A percentile compares a stretch with the other conserved stretches of the same genome.
Evolutionary conservation across 2,888 invertebrate species (phyloP).

Genomic region (Megalurothrips usitatus): DNA sequence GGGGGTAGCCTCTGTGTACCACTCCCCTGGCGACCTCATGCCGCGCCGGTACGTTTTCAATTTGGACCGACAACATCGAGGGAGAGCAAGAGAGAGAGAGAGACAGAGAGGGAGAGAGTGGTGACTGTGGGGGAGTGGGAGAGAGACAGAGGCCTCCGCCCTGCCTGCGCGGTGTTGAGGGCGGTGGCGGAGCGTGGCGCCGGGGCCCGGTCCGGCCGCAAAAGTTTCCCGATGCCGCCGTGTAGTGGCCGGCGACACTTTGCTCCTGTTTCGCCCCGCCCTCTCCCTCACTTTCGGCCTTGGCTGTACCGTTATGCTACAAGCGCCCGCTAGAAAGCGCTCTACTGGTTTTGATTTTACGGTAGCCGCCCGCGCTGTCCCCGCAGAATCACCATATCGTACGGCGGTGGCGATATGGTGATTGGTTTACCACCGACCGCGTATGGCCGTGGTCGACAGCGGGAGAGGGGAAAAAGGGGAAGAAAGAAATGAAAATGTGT

Average conservation of each 20-base stretch:
- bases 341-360: too few relatives aligned
- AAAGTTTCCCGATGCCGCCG: background rate
- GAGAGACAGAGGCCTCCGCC: background rate
- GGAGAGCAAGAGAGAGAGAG: background rate
- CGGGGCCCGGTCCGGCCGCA: background rate
- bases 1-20: too few relatives aligned
- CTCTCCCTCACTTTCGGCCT: background rate
- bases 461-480: background rate
- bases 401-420: too few relatives aligned
- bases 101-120: background rate
- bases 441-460: background rate
- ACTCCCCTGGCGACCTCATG: too few relatives aligned
- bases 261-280: background rate
- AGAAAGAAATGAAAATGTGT: background rate
- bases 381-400: too few relatives aligned
- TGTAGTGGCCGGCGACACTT: background rate
- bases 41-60: background rate
- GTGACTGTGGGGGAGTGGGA: too few relatives aligned
- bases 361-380: too few relatives aligned
- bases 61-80: conserved; percentile 7
- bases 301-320: background rate
- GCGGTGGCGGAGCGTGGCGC: background rate
- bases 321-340: too few relatives aligned
- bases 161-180: background rate
- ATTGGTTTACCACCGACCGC: background rate